Percentiles rank a stretch among this genome's conserved stretches.
Conservation (phyloP, 2,113 vertebrate species). For the Cepphus grylle region DNA sequence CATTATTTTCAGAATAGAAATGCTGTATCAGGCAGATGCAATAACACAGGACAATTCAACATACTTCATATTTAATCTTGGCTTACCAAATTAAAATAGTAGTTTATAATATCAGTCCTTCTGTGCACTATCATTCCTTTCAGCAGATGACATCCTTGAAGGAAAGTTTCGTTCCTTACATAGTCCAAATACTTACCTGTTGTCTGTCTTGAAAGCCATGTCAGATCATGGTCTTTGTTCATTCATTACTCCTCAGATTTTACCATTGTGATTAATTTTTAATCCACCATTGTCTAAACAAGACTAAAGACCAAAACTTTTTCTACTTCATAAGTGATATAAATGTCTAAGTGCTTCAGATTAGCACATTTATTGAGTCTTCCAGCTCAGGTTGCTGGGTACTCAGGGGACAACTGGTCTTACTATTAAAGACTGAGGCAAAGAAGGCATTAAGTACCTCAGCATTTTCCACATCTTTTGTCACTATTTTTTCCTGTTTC, state of each 20-base stretch:
- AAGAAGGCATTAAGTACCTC: neutral
- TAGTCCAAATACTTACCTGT: neutral
- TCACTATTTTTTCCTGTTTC: neutral
- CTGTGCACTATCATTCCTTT: neutral
- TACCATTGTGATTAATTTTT: constrained; percentile 20
- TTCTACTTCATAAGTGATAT: neutral
- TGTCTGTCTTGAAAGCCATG: neutral
- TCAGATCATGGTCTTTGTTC: neutral
- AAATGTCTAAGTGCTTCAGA: neutral
- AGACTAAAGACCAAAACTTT: neutral
- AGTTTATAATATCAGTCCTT: neutral
- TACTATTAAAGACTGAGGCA: neutral
- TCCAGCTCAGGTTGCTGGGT: neutral
- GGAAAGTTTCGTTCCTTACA: neutral
- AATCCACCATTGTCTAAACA: neutral
- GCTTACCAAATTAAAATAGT: neutral
- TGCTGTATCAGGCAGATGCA: neutral
- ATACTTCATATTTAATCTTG: neutral
- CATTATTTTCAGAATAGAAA: neutral
- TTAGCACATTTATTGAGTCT: neutral
- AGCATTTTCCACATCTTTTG: neutral
- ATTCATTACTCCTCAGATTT: constrained; percentile 7
- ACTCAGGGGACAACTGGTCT: neutral
- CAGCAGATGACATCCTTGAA: neutral
- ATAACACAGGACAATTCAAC: neutral